These are phyloP conservation scores for Sicus ferrugineus DNA, from an alignment of 2,888 invertebrate species.

Conservation along the genomic window DNA sequence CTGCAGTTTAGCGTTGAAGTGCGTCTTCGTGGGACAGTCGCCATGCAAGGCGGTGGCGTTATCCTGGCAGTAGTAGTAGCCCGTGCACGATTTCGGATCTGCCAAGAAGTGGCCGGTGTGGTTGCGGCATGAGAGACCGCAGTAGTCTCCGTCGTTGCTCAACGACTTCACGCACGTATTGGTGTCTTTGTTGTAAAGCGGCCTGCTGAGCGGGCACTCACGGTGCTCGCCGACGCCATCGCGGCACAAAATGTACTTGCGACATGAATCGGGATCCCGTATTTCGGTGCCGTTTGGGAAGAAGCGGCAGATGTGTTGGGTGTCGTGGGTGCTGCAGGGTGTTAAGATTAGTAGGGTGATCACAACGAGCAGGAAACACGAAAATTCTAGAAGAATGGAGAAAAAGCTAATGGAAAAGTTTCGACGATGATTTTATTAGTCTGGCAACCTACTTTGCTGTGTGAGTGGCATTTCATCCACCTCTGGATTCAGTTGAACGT, in stretches of 20 bases:
- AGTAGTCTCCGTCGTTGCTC: constrained; percentile 38
- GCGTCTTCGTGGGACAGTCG: constrained; percentile 39
- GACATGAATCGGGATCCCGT: constrained; percentile 55
- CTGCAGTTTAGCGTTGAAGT: constrained; percentile 43
- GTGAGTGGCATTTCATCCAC: too few relatives aligned
- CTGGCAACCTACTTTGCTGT: too few relatives aligned
- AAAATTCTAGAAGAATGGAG: not conserved
- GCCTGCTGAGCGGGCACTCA: constrained; percentile 43
- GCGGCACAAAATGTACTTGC: constrained; percentile 49
- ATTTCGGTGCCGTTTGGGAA: constrained; percentile 50
- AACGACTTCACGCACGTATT: constrained; percentile 34
- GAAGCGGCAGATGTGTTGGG: constrained; percentile 48
- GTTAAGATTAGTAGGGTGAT: not conserved
- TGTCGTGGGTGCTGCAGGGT: not conserved
- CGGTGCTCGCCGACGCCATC: constrained; percentile 42
- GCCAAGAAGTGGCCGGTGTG: constrained; percentile 44
- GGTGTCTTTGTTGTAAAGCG: constrained; percentile 40
- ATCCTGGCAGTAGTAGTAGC: constrained; percentile 51
- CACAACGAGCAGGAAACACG: not conserved
- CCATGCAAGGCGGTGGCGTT: constrained; percentile 33
- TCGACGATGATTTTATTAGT: too few relatives aligned
- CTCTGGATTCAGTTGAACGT: too few relatives aligned
- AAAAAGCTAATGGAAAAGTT: too few relatives aligned
- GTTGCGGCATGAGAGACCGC: constrained; percentile 45
- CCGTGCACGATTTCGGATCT: constrained; percentile 50